Evolutionary conservation across 2,888 invertebrate species (phyloP).

Genomic region (Acanthosepion lycidas): DNA sequence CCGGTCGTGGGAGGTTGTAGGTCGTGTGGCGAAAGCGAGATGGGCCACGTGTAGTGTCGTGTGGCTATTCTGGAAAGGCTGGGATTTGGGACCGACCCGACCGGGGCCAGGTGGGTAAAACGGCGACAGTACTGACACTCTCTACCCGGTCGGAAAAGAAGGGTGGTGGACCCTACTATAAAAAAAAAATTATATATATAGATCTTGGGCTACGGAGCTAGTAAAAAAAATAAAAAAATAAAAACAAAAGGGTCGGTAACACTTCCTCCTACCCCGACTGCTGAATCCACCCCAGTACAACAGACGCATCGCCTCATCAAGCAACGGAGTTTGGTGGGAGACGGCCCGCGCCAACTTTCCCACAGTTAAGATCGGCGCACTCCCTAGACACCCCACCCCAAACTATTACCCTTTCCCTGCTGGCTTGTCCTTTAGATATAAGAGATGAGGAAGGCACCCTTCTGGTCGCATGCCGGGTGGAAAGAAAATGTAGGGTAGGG

Average conservation of each 20-base stretch:
- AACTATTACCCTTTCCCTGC: neutral
- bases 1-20: too few relatives aligned
- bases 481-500: neutral
- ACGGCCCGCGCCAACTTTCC: neutral
- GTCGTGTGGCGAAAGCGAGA: too few relatives aligned
- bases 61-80: too few relatives aligned
- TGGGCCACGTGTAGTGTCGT: too few relatives aligned
- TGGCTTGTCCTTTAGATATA: slow-evolving; percentile 6
- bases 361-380: neutral
- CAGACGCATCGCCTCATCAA: neutral
- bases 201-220: too few relatives aligned
- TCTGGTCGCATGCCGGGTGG: neutral
- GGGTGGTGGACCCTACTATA: too few relatives aligned
- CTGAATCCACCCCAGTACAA: neutral
- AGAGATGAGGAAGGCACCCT: neutral
- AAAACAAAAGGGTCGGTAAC: too few relatives aligned
- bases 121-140: neutral
- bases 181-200: too few relatives aligned
- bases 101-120: too few relatives aligned
- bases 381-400: neutral
- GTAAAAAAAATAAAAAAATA: too few relatives aligned
- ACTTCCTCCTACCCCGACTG: too few relatives aligned
- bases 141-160: neutral
- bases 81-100: too few relatives aligned
- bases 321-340: slow-evolving; percentile 24